Percentiles rank a stretch among this genome's conserved stretches.
These are phyloP conservation scores for Campylorhamphus procurvoides DNA, from an alignment of 2,113 vertebrate species.

Conservation along the genomic window DNA sequence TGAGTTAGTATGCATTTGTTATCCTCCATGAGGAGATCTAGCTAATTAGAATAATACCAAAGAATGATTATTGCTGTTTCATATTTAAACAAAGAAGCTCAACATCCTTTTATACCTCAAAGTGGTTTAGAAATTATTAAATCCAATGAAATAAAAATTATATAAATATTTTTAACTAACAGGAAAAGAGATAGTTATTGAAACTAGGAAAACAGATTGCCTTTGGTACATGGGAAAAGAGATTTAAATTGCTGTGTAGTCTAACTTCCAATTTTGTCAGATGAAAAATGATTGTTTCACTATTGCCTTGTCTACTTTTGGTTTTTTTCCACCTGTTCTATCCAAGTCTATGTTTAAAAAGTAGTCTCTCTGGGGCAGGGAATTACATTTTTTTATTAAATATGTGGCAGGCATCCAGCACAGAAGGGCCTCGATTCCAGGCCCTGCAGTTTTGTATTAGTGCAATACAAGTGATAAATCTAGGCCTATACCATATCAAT, in stretches of 20 bases:
- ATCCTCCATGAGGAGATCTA: background rate
- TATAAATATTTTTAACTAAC: conserved; percentile 27
- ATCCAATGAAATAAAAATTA: conserved; percentile 20
- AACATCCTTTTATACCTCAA: conserved; percentile 18
- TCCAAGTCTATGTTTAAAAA: conserved; percentile 26
- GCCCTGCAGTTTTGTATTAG: background rate
- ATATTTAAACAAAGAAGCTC: conserved; percentile 36
- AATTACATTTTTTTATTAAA: conserved; percentile 43
- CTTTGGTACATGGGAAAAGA: conserved; percentile 28
- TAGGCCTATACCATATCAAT: background rate
- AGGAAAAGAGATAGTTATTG: background rate
- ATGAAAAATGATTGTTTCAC: conserved; percentile 55
- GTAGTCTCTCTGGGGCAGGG: background rate
- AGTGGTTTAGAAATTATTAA: conserved; percentile 48
- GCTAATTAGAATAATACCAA: conserved; percentile 45
- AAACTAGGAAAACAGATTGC: conserved; percentile 24
- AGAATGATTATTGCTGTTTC: conserved; percentile 51
- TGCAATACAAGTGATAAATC: background rate
- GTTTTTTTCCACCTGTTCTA: conserved; percentile 5
- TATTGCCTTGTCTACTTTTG: conserved; percentile 6
- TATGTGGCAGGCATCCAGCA: background rate
- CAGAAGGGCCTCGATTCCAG: background rate
- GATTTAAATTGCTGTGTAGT: conserved; percentile 38
- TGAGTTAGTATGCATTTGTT: conserved; percentile 36
- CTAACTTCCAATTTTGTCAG: conserved; percentile 37